phyloP scores from a whole-genome alignment of 30 jellyfish, hydroid and myxozoan genomes.

The Catostylus mosaicus region DNA sequence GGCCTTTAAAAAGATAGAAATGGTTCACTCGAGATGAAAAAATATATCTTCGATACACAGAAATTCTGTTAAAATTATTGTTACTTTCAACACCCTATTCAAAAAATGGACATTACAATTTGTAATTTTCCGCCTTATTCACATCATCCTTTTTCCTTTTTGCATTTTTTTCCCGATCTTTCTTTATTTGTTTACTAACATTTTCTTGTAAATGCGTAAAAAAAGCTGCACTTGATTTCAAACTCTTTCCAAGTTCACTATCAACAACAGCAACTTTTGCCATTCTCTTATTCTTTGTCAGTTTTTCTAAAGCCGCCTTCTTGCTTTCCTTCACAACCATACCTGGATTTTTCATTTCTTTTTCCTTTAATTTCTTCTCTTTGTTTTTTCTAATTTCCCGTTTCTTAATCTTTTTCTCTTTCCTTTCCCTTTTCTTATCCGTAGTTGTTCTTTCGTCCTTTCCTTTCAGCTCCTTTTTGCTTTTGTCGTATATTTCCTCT shows the following conservation, averaged over 20 bases:
- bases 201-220: slow-evolving; percentile 87
- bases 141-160: slow-evolving; percentile 14
- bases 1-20: background rate
- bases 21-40: background rate
- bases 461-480: slow-evolving; percentile 43
- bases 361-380: slow-evolving; percentile 36
- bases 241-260: slow-evolving; percentile 9
- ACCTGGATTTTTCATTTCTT: slow-evolving; percentile 11
- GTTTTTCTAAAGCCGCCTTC: slow-evolving; percentile 44
- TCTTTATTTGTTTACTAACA: slow-evolving; percentile 38
- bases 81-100: background rate
- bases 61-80: too few relatives aligned
- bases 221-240: slow-evolving; percentile 78
- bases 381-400: slow-evolving; percentile 26
- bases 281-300: slow-evolving; percentile 22
- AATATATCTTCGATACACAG: background rate
- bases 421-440: slow-evolving; percentile 68
- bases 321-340: slow-evolving; percentile 22
- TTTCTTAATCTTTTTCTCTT: slow-evolving; percentile 61
- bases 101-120: slow-evolving; percentile 16
- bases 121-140: slow-evolving; percentile 22
- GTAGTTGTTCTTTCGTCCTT: slow-evolving; percentile 64
- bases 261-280: slow-evolving; percentile 28
- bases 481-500: slow-evolving; percentile 66
- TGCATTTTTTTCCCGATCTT: background rate